Evolutionary conservation across 2,113 vertebrate species (phyloP).

Genomic region (Eurypyga helias): DNA sequence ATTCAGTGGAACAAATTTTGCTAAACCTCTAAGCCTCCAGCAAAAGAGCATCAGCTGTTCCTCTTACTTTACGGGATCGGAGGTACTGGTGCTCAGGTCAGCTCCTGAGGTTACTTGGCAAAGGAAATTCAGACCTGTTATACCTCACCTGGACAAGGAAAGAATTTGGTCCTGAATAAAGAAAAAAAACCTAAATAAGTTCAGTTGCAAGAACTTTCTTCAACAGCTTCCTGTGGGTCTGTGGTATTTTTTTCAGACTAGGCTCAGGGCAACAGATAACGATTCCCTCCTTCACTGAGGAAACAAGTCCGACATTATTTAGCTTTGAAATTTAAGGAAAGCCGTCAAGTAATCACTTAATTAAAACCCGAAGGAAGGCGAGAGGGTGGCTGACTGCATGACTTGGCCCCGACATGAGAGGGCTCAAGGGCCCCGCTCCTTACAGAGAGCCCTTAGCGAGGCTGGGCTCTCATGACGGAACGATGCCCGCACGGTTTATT

Average conservation of each 20-base stretch:
- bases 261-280: background rate
- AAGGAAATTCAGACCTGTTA: background rate
- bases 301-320: background rate
- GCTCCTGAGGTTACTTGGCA: background rate
- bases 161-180: background rate
- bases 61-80: background rate
- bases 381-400: slow-evolving; percentile 7
- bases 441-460: background rate
- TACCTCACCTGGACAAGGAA: background rate
- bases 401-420: too few species aligned
- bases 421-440: too few species aligned
- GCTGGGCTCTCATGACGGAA: background rate
- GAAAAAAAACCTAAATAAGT: background rate
- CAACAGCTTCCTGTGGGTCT: background rate
- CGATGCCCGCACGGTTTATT: background rate
- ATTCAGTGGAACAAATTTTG: background rate
- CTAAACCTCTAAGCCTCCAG: background rate
- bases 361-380: background rate
- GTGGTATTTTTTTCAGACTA: background rate
- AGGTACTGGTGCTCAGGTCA: background rate
- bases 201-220: background rate
- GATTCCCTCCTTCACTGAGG: background rate
- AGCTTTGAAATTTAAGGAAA: slow-evolving; percentile 18
- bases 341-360: slow-evolving; percentile 25
- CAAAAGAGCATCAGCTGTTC: background rate